Evolutionary conservation across 2,797 vertebrate genomes (phyloP).

Genomic region (Danio jaintianensis): DNA sequence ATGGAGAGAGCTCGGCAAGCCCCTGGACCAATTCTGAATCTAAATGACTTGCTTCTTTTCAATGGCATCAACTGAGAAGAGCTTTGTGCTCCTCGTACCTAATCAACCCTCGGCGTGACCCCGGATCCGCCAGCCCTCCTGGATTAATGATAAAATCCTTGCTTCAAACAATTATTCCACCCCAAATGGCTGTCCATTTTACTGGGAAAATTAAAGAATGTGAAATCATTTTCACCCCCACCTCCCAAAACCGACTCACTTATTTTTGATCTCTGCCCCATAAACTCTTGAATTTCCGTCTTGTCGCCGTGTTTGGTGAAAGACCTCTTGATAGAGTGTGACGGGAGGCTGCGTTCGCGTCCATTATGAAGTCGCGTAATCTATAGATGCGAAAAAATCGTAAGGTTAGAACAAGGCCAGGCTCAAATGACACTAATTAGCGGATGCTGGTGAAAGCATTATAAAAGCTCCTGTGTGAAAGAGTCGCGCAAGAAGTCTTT

Average conservation of each 20-base stretch:
- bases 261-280: slow-evolving; percentile 93
- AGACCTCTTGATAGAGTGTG: slow-evolving; percentile 50
- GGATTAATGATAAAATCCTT: slow-evolving; percentile 99
- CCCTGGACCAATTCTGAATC: slow-evolving; percentile 99
- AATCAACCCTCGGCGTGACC: slow-evolving; percentile 99
- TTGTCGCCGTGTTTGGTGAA: slow-evolving; percentile 72
- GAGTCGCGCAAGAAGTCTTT: not conserved
- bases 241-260: slow-evolving; percentile 86
- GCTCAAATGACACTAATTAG: slow-evolving; percentile 54
- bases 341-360: slow-evolving; percentile 42
- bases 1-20: slow-evolving; percentile 99
- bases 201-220: slow-evolving; percentile 97
- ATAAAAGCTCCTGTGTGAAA: slow-evolving; percentile 5
- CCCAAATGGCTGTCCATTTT: slow-evolving; percentile 97
- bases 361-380: slow-evolving; percentile 44
- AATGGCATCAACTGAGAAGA: slow-evolving; percentile 97
- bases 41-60: slow-evolving; percentile 99
- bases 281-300: slow-evolving; percentile 81
- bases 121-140: slow-evolving; percentile 93
- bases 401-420: slow-evolving; percentile 46
- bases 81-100: slow-evolving; percentile 99
- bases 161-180: slow-evolving; percentile 99
- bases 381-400: slow-evolving; percentile 47
- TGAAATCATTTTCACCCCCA: slow-evolving; percentile 87
- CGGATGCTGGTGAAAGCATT: slow-evolving; percentile 34